phyloP scores from a whole-genome alignment of 2,797 vertebrate genomes.

The Liasis olivaceus region DNA sequence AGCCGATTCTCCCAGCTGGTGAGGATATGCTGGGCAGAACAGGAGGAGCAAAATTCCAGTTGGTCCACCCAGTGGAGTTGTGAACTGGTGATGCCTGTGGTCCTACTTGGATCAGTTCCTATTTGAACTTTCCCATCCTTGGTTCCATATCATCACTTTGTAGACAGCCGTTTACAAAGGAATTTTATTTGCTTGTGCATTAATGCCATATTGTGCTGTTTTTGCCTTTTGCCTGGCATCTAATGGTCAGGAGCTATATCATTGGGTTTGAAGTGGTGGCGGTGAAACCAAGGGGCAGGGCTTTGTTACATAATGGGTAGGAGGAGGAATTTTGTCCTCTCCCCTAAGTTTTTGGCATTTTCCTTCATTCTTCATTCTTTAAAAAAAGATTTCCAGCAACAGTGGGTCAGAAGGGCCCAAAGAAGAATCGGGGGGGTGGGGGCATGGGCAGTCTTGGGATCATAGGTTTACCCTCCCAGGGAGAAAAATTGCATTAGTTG shows the following conservation, averaged over 20 bases:
- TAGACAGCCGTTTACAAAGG: neutral
- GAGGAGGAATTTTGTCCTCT: neutral
- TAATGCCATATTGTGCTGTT: neutral
- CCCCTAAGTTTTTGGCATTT: neutral
- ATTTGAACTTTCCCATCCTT: neutral
- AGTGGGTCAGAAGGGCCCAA: neutral
- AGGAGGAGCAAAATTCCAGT: neutral
- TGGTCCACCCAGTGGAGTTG: neutral
- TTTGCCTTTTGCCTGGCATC: neutral
- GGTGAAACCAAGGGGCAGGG: neutral
- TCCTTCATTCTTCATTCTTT: neutral
- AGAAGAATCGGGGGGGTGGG: neutral
- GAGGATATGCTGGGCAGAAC: too few relatives aligned
- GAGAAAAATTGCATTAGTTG: neutral
- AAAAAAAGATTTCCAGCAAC: neutral
- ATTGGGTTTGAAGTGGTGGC: neutral
- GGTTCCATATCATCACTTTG: neutral
- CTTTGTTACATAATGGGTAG: neutral
- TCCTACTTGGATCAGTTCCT: neutral
- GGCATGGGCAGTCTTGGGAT: neutral
- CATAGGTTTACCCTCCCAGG: too few relatives aligned
- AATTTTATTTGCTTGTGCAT: neutral
- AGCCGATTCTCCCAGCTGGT: too few relatives aligned
- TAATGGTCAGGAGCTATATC: neutral
- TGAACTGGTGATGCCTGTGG: neutral